Base-by-base conservation (phyloP, 2,113 vertebrate genomes). In the Salvelinus sp. region DNA sequence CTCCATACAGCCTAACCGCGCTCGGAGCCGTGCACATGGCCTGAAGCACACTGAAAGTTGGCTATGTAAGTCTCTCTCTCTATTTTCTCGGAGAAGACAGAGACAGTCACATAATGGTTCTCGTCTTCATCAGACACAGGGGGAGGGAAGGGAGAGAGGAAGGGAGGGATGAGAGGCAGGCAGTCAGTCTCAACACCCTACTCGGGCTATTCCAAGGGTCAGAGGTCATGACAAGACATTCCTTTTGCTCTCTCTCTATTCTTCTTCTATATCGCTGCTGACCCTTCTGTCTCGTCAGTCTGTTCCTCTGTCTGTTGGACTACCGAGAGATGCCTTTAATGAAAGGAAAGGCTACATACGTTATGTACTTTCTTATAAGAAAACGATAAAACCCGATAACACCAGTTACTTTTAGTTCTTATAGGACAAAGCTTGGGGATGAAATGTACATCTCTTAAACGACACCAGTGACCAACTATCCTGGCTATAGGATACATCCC, bases 211-310 rank as follows among this genome's bases (percentile, higher is more conserved):
- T 88, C 82, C 85, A 81, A 74, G 85, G 90, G 89, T 90, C 86
- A 81, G 74, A 86, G 89, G 88, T 92, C 88, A 90, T 44, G 69
- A 81, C 66, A 20, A 89, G 80, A 82, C 86, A 91, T 89, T 91
- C 84, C 88, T 85, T 88, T 91, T 87, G 87, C 88, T 88, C 87
- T 77, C 74, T 66, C 74, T 66, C 81, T 83, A 72, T 80, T 78
- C 60, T n/a, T n/a, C 20, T 62, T 54, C 14, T 16, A 13, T 4
- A 5, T 14, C 4, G 6, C 23, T 28, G 63, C 73, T 22, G 33
- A 44, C 82, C 20, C 83, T 25, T 79, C 81, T 72, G 69, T 62
- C 76, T 81, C 81, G 63, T 57, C 38, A 38, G 38, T 20, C 13
- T 16, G 50, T 18, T 57, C 50, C 50, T 57, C 54, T 16, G 54